phyloP scores from a whole-genome alignment of 92 coral and sea anemone genomes.

The Nematostella vectensis region DNA sequence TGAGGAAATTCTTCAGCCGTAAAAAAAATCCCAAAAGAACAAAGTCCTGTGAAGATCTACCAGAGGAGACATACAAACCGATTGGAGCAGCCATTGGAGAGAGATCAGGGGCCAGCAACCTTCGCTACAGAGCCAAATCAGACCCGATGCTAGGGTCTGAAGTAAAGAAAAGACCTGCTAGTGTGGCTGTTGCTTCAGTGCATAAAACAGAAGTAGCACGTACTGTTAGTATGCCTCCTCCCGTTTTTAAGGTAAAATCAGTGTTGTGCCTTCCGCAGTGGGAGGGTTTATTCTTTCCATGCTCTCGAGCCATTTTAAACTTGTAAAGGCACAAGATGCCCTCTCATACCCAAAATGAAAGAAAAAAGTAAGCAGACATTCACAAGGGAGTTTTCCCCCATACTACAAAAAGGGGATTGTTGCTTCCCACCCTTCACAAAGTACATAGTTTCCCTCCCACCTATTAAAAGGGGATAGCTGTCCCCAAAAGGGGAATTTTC shows the following conservation, averaged over 20 bases:
- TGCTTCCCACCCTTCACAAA: too few relatives aligned
- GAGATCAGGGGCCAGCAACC: too few relatives aligned
- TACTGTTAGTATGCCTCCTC: not conserved
- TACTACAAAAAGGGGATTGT: too few relatives aligned
- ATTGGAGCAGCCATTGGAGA: conserved; percentile 11
- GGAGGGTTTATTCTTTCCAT: not conserved
- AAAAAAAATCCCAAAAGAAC: conserved; percentile 71
- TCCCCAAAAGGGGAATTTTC: too few relatives aligned
- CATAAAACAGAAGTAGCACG: not conserved
- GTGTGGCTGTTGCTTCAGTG: conserved; percentile 15
- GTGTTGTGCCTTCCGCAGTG: too few relatives aligned
- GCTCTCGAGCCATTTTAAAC: too few relatives aligned
- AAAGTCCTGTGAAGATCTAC: conserved; percentile 76
- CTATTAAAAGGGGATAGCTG: too few relatives aligned
- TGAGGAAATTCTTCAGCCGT: conserved; percentile 79
- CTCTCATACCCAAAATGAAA: too few relatives aligned
- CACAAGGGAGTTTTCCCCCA: too few relatives aligned
- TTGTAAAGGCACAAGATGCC: too few relatives aligned
- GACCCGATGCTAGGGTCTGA: conserved; percentile 34
- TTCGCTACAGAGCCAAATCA: conserved; percentile 43
- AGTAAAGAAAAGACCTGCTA: conserved; percentile 21
- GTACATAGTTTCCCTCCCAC: too few relatives aligned
- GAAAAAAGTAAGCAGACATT: too few relatives aligned
- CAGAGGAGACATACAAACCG: conserved; percentile 22
- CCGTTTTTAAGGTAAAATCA: not conserved